phyloP scores from a whole-genome alignment of 2,888 invertebrate genomes.

The Drosophila nigricruria region DNA sequence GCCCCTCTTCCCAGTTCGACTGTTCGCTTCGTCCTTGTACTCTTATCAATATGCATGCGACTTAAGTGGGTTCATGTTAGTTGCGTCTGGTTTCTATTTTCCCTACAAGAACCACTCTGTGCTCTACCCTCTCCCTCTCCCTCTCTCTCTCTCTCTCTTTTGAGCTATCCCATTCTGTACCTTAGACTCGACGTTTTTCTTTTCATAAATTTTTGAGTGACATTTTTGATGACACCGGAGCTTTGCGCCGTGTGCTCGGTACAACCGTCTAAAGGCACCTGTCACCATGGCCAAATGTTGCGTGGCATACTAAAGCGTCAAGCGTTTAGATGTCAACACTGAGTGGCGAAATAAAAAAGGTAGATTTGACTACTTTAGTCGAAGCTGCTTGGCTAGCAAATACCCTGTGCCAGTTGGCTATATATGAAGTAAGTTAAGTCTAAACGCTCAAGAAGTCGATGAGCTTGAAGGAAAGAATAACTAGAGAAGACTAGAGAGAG shows the following conservation, averaged over 20 bases:
- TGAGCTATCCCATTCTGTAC: neutral
- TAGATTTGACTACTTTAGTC: neutral
- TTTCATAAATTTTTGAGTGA: slow-evolving; percentile 83
- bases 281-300: slow-evolving; percentile 80
- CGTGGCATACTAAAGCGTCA: slow-evolving; percentile 75
- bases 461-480: too few species aligned
- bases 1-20: neutral
- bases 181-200: slow-evolving; percentile 65
- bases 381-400: neutral
- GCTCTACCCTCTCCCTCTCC: neutral
- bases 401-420: neutral
- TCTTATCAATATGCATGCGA: slow-evolving; percentile 76
- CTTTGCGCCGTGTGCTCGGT: slow-evolving; percentile 62
- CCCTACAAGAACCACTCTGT: slow-evolving; percentile 1
- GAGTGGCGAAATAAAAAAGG: slow-evolving; percentile 20
- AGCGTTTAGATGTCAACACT: slow-evolving; percentile 79
- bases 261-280: slow-evolving; percentile 77
- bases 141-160: too few species aligned
- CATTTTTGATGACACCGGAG: slow-evolving; percentile 82
- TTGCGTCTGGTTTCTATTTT: slow-evolving; percentile 41
- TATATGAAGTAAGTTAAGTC: neutral
- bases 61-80: slow-evolving; percentile 74
- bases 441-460: neutral
- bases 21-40: slow-evolving; percentile 30
- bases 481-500: neutral